Conservation (phyloP, 2,797 vertebrate genomes). For the Acanthornis magna region DNA sequence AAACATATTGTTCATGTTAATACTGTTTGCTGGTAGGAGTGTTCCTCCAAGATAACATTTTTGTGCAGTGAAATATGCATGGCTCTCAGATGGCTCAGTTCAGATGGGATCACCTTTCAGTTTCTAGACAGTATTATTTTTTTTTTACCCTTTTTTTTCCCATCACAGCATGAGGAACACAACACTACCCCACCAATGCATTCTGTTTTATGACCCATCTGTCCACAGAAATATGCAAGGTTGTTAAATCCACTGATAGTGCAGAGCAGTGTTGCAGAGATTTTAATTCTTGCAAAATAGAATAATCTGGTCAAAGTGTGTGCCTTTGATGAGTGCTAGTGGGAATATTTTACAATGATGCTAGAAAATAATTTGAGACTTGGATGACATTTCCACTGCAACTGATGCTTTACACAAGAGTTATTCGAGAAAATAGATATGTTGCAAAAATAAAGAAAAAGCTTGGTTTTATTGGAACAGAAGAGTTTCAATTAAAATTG, state of each 20-base stretch:
- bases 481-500: neutral
- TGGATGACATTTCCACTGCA: neutral
- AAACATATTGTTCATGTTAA: conserved; percentile 31
- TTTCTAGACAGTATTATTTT: neutral
- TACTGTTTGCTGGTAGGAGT: conserved; percentile 11
- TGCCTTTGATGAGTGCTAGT: neutral
- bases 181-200: neutral
- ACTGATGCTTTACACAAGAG: neutral
- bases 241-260: neutral
- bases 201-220: neutral
- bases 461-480: neutral
- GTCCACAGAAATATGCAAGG: neutral
- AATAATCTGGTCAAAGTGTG: neutral
- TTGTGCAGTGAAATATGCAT: neutral
- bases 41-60: conserved; percentile 27
- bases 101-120: neutral
- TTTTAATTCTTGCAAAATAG: neutral
- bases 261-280: neutral
- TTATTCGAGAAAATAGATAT: neutral
- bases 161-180: neutral
- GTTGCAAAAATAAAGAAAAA: neutral
- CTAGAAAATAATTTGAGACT: neutral
- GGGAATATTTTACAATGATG: neutral
- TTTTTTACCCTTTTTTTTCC: neutral
- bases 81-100: neutral